Conservation (phyloP, 2,113 vertebrate species). For the Lagopus muta region DNA sequence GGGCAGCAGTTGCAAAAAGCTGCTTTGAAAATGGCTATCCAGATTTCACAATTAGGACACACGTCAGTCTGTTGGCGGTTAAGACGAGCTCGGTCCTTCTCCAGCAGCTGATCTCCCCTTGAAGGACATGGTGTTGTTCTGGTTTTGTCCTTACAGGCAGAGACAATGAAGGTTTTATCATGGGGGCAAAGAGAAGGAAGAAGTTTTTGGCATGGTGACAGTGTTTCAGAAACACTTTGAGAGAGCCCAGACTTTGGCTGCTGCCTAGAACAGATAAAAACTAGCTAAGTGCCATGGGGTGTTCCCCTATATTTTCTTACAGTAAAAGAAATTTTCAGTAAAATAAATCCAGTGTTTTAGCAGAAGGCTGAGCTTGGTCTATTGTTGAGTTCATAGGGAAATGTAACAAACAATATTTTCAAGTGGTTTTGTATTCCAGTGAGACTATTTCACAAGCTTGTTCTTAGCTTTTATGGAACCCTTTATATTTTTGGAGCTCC, state of each 20-base stretch:
- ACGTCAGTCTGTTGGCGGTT: constrained; percentile 42
- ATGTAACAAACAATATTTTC: constrained; percentile 53
- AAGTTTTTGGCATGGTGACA: neutral
- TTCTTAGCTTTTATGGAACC: constrained; percentile 58
- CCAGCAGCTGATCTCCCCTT: neutral
- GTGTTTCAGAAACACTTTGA: neutral
- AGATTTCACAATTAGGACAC: constrained; percentile 44
- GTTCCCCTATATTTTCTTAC: neutral
- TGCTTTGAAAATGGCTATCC: neutral
- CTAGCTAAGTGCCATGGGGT: neutral
- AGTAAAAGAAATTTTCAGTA: neutral
- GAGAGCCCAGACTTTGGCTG: neutral
- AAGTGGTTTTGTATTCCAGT: constrained; percentile 55
- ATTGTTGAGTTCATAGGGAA: constrained; percentile 23
- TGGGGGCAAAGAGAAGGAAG: neutral
- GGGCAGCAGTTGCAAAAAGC: constrained; percentile 26
- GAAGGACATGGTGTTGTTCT: neutral
- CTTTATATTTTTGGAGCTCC: constrained; percentile 58
- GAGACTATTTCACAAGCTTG: constrained; percentile 51
- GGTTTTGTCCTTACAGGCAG: neutral
- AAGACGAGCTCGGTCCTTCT: neutral
- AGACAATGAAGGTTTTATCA: neutral
- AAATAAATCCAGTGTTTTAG: neutral
- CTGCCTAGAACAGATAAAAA: neutral
- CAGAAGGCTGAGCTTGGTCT: neutral